Evolutionary conservation across 2,888 invertebrate species (phyloP), one percentile per base, ranked within the genome.

Genomic region (Oscheius sp.): DNA sequence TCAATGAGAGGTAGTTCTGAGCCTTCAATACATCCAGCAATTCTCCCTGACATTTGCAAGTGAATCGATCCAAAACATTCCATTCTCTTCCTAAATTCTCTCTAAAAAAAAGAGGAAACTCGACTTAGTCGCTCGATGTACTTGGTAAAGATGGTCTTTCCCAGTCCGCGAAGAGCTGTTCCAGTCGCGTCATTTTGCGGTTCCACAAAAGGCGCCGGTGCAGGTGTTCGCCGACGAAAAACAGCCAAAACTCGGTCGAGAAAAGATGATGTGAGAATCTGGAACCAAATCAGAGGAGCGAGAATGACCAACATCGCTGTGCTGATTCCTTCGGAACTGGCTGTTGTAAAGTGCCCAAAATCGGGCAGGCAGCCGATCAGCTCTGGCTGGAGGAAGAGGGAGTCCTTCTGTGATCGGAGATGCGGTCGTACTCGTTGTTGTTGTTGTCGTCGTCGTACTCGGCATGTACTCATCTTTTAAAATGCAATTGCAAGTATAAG

Each of bases 31-130:
- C 55, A 27, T 57, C 33, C 20, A 55, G 20, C 23, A 66, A 6
- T n/a, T 66, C 57, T 6, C 66, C 66, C 25, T 66, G 48, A 25
- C 66, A 66, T 25, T 55, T 53, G 29, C 66, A 66, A 3, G 25
- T 34, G 45, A 66, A 66, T n/a, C 66, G 55, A 55, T 66, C 66
- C 55, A 66, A n/a, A 17, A 66, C 33, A 29, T 66, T 66, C 66
- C 66, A 66, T 27, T 66, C 66, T 45, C 34, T 55, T n/a, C 57
- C 66, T 66, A 55, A 29, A 65, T 25, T 15, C 10, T 48, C 10
- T 15, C 20, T 12, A 20, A 48, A 27, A 27, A 42, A 42, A 42
- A 8, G 20, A 23, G 29, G 23, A 17, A 4, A 17, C 55, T 31
- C 17, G n/a, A 66, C 66, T 23, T 15, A 66, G 27, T 23, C 53